Percentiles rank a stretch among this genome's conserved stretches.
Evolutionary conservation across 2,797 vertebrate genomes (phyloP).

Genomic region (Galaxias olidus): DNA sequence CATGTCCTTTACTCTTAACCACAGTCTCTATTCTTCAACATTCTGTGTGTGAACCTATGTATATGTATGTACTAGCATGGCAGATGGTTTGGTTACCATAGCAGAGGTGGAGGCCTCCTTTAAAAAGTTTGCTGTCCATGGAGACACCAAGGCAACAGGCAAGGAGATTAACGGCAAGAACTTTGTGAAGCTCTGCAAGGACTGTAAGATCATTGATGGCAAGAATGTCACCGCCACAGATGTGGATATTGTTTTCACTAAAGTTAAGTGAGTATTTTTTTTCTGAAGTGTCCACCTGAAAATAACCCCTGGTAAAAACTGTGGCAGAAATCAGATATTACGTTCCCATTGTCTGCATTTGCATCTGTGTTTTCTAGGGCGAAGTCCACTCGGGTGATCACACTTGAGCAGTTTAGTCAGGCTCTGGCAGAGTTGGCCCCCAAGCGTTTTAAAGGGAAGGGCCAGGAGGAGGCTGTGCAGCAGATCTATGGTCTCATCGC

Average conservation of each 20-base stretch:
- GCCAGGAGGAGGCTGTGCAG: conserved; percentile 77
- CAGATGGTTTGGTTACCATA: conserved; percentile 57
- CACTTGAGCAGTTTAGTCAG: conserved; percentile 82
- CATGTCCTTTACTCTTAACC: neutral
- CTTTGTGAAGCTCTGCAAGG: conserved; percentile 88
- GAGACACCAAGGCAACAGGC: conserved; percentile 77
- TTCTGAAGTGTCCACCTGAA: too few relatives aligned
- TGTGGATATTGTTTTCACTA: conserved; percentile 85
- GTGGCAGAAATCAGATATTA: too few relatives aligned
- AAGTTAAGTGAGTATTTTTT: conserved; percentile 82
- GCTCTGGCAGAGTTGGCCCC: conserved; percentile 81
- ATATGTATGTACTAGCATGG: conserved; percentile 59
- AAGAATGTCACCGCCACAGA: conserved; percentile 84
- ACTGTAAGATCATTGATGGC: conserved; percentile 82
- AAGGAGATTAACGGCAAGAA: conserved; percentile 85
- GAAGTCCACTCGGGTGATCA: conserved; percentile 84
- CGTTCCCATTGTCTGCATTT: neutral
- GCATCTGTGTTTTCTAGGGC: conserved; percentile 63
- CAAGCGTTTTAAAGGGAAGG: conserved; percentile 82
- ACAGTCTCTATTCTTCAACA: neutral
- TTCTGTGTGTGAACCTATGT: neutral
- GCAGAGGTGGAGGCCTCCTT: conserved; percentile 76
- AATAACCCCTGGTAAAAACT: too few relatives aligned
- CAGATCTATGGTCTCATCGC: conserved; percentile 74
- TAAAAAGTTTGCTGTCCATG: conserved; percentile 79